Base-by-base conservation (phyloP, 2,113 vertebrate genomes). In the Aldabrachelys gigantea region DNA sequence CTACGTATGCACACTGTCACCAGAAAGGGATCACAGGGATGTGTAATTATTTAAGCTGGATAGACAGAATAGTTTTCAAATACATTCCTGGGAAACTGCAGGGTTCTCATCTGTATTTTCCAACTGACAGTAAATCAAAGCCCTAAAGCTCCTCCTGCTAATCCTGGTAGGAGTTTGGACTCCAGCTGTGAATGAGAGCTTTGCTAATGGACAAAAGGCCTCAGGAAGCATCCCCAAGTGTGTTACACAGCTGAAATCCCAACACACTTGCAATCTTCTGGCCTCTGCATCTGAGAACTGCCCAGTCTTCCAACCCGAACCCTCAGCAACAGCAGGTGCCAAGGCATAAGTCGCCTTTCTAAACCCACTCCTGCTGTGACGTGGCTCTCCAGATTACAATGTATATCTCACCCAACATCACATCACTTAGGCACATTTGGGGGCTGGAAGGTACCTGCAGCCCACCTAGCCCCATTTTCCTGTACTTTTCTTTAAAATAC, bases 41-140 rank as follows among this genome's bases (percentile, higher is more conserved):
- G 90, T 94, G 87, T 41, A 2, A 52, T 21, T 0, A 35, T 80
- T 31, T 1, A 2, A 16, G 2, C 35, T 0, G 0, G 62, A 82
- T 78, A 54, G 90, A 87, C 2, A 0, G 65, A 82, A 93, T 92
- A 1, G 0, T 56, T 82, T 9, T 17, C 93, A 85, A 4, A 11
- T 8, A 0, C 1, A 5, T 35, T 90, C 96, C 80, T 89, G 31
- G 92, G 94, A 93, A 91, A 85, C 85, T 1, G 1, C 14, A 84
- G 81, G 27, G 85, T 88, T 95, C 92, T 96, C 95, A 88, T 95
- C 95, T 93, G 84, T 90, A 82, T 89, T 91, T 95, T 94, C 94
- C 96, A 97, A 75, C 92, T 83, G 93, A 88, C 95, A 72, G 65
- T 94, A 96, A 96, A 96, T 92, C 96, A 97, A 96, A 97, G 94